A percentile compares a stretch with the other conserved stretches of the same genome.
These are phyloP conservation scores for Mesembrinibis cayennensis DNA, from an alignment of 2,113 vertebrate species.

Conservation along the genomic window DNA sequence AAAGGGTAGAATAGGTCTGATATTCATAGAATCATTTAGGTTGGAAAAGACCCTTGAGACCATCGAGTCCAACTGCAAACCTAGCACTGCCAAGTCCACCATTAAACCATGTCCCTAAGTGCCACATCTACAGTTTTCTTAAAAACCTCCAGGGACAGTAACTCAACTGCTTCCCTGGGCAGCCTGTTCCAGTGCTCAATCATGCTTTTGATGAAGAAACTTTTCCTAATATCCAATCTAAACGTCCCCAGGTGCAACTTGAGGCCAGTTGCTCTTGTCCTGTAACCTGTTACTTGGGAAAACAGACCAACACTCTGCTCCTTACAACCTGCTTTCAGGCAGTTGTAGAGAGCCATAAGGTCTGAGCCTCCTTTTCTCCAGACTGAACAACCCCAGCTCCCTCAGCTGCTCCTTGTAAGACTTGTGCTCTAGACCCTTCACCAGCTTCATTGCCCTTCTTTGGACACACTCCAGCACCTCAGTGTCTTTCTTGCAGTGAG, in stretches of 20 bases:
- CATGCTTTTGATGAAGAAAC: fast-evolving
- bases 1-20: not conserved
- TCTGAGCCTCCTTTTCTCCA: not conserved
- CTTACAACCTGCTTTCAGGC: not conserved
- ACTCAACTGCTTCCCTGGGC: not conserved
- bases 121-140: fast-evolving
- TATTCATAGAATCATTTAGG: not conserved
- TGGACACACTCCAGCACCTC: too few relatives aligned
- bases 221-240: not conserved
- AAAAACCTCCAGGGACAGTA: not conserved
- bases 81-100: not conserved
- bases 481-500: not conserved
- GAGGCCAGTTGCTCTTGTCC: not conserved
- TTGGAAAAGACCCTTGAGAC: not conserved
- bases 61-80: not conserved
- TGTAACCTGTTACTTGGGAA: fast-evolving
- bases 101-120: not conserved
- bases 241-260: not conserved
- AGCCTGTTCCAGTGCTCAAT: not conserved
- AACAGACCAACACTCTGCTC: fast-evolving
- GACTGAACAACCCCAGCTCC: not conserved
- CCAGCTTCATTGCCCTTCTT: not conserved
- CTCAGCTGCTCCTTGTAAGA: fast-evolving
- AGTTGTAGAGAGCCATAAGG: fast-evolving
- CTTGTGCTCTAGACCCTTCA: not conserved